Evolutionary conservation across 1,140 invertebrate genomes (phyloP), one percentile per base, ranked within the genome.

Genomic region (Bradysia coprophila): DNA sequence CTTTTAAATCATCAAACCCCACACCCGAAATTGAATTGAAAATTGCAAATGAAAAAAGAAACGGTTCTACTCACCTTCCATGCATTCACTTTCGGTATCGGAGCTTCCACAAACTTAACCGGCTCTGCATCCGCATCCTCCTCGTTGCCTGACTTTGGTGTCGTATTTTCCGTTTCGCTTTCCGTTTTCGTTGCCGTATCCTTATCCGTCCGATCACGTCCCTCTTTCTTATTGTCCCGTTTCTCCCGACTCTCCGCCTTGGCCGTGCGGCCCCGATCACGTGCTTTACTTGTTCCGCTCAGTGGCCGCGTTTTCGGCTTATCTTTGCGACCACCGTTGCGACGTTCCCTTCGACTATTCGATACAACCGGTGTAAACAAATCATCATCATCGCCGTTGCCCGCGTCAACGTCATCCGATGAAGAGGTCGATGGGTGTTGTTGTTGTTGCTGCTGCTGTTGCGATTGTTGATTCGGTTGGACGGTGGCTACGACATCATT

Each of bases 61-160:
- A 43, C 31, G 2, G 37, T n/a, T n/a, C n/a, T 34, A 40, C 64
- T 65, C 36, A 63, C 54, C 57, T 67, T 65, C 66, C 66, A 68
- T 21, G 64, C 63, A 52, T 68, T 68, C n/a, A 65, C 62, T 54
- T 67, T 67, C 23, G 66, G 66, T 43, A 66, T 51, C 34, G 66
- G 66, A 23, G 66, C 66, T 51, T 59, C 66, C 16, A 68, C 56
- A 50, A 66, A 68, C 19, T 65, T 60, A 45, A 65, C 67, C 38
- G 64, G 64, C 32, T 40, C 37, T 23, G 51, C 49, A 22, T 28
- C 40, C 41, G 44, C 38, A 18, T 49, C 45, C 23, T 54, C 50
- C 19, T 49, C 44, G 28, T 43, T 18, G 41, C 51, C 38, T 36
- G 38, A 44, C 32, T 24, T 48, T 43, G 47, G 43, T 4, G 47